Conservation (phyloP, 2,113 vertebrate species). For the Dolichallabes microphthalmus region DNA sequence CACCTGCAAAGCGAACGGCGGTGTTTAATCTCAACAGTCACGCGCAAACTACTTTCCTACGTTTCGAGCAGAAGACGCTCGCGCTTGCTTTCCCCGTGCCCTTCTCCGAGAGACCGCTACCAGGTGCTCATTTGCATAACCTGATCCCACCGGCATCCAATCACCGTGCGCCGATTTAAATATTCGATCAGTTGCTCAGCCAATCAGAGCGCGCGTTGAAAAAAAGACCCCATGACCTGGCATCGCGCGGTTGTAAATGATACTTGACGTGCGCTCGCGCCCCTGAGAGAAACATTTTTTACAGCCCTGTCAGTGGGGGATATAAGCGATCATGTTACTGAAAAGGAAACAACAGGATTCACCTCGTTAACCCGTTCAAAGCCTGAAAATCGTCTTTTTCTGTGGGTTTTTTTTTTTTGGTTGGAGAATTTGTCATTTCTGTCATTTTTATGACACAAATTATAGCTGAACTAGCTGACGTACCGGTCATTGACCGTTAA, state of each 20-base stretch:
- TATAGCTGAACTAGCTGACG: too few relatives aligned
- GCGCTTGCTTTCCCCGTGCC: not conserved
- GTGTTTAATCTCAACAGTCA: not conserved
- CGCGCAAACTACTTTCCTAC: not conserved
- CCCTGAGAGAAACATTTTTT: slow-evolving; percentile 43
- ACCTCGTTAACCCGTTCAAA: slow-evolving; percentile 57
- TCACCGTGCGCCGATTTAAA: slow-evolving; percentile 49
- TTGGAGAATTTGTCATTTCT: not conserved
- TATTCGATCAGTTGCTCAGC: not conserved
- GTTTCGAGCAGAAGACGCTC: not conserved
- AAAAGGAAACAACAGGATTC: slow-evolving; percentile 44
- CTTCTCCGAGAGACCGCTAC: slow-evolving; percentile 53
- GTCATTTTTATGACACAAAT: not conserved
- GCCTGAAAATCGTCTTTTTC: not conserved
- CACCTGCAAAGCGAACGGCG: not conserved
- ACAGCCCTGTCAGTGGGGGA: slow-evolving; percentile 47
- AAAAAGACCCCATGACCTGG: slow-evolving; percentile 3
- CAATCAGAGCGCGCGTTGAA: not conserved
- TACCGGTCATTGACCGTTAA: too few relatives aligned
- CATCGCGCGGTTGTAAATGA: slow-evolving; percentile 57
- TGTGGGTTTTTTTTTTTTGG: not conserved
- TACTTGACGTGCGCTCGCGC: slow-evolving; percentile 48
- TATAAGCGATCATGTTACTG: slow-evolving; percentile 53
- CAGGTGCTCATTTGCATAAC: slow-evolving; percentile 79
- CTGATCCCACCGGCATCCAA: slow-evolving; percentile 68